These are phyloP conservation scores for Pogona vitticeps DNA, from an alignment of 2,113 vertebrate species.

Conservation along the genomic window DNA sequence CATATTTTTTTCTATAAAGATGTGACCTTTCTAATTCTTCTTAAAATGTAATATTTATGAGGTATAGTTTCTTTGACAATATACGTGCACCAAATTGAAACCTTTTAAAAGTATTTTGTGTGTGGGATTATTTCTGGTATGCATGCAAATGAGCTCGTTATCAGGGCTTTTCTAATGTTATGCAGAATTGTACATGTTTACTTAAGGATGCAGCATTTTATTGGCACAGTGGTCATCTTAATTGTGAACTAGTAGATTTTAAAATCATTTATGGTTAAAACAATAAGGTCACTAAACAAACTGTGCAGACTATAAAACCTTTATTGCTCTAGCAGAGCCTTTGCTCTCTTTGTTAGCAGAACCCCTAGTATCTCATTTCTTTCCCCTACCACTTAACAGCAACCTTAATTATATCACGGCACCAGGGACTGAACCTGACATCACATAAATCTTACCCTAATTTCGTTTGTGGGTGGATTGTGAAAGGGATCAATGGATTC, in stretches of 20 bases:
- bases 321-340: conserved; percentile 55
- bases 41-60: neutral
- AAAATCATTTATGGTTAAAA: conserved; percentile 63
- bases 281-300: conserved; percentile 55
- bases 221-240: conserved; percentile 41
- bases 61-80: fast-evolving
- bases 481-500: conserved; percentile 88
- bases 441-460: conserved; percentile 81
- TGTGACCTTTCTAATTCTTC: neutral
- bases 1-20: neutral
- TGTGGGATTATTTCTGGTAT: neutral
- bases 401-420: conserved; percentile 77
- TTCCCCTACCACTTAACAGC: conserved; percentile 64
- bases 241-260: conserved; percentile 60
- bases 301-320: conserved; percentile 55
- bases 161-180: conserved; percentile 30
- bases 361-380: conserved; percentile 60
- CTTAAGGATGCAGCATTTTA: conserved; percentile 29
- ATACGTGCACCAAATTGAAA: neutral
- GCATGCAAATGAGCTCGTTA: neutral
- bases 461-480: conserved; percentile 80
- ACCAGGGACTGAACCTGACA: conserved; percentile 78
- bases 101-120: fast-evolving
- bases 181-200: conserved; percentile 27
- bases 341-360: conserved; percentile 62